Evolutionary conservation across 2,113 vertebrate genomes (phyloP).

Genomic region (Gambusia affinis): DNA sequence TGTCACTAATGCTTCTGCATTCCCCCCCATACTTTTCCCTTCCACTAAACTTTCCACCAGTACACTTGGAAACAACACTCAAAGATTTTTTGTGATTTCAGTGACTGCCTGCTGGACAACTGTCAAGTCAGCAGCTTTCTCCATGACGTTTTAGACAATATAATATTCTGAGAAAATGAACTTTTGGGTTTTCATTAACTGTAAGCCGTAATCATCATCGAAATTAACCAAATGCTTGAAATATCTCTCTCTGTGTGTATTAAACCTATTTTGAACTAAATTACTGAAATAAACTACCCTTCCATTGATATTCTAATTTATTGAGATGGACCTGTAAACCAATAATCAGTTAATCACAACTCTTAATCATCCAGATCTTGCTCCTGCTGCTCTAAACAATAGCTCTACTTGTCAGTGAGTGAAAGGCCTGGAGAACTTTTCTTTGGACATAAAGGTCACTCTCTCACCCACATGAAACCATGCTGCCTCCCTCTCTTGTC

Average conservation of each 20-base stretch:
- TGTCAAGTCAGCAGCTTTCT: neutral
- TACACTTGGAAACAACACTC: neutral
- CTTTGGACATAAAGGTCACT: slow-evolving; percentile 69
- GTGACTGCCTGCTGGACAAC: neutral
- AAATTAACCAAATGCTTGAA: neutral
- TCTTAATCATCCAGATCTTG: slow-evolving; percentile 56
- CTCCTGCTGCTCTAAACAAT: slow-evolving; percentile 70
- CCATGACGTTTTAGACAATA: neutral
- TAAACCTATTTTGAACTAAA: neutral
- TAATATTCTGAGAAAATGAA: neutral
- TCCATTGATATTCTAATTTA: neutral
- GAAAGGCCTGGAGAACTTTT: slow-evolving; percentile 47
- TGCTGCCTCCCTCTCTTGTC: slow-evolving; percentile 83
- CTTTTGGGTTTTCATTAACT: neutral
- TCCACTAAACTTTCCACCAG: neutral
- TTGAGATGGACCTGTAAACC: slow-evolving; percentile 38
- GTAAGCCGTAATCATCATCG: neutral
- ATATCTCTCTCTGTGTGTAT: neutral
- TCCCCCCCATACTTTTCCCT: neutral
- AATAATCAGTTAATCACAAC: slow-evolving; percentile 67
- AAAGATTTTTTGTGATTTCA: neutral
- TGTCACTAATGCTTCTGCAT: neutral
- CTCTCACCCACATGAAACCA: slow-evolving; percentile 75
- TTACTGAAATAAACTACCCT: neutral
- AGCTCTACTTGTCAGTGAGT: slow-evolving; percentile 91